Base-by-base conservation (phyloP, 2,888 invertebrate species). In the Bugula neritina region DNA sequence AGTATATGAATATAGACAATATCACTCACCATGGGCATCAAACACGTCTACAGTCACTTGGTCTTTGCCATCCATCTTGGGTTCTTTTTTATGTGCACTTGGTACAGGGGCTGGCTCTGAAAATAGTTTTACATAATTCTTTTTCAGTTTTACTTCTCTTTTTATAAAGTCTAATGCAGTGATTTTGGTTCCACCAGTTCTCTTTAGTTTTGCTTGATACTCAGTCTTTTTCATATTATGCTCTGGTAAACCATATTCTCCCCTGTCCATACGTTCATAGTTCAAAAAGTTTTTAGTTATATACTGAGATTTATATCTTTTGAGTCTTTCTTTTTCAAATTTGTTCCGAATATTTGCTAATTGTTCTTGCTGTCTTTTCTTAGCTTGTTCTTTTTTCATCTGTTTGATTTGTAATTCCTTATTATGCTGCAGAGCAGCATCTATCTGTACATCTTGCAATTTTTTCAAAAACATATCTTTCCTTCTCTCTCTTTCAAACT, bases 261-360 rank as follows among this genome's bases (percentile, higher is more conserved):
- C 31, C 29, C 63, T 27, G 31, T 63, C 63, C 63, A 63, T 63
- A 3, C 31, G 27, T 34, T 63, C 63, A 63, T 63, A 63, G 27
- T 63, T 63, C 63, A 63, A 34, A n/a, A 63, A 63, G 63, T 63
- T 63, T 63, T 63, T 63, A 63, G 63, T 63, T 13, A 63, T 27
- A 34, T 63, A 63, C n/a, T 63, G 63, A 29, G 63, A 63, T 63
- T 63, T 63, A 27, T 63, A 63, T 63, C 63, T 63, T 31, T 31
- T 63, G 5, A 25, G 63, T 63, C 63, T 25, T 21, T 63, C 31
- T 63, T 63, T 27, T 31, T 63, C 63, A 63, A 63, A 63, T 31
- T 63, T 63, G 10, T 63, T 25, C 10, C 63, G 2, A 31, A 63
- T 63, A 31, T 63, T 27, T 10, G 63, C 34, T 34, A 63, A 31